phyloP scores from a whole-genome alignment of 2,113 vertebrate species.

The Odontophorus gujanensis region DNA sequence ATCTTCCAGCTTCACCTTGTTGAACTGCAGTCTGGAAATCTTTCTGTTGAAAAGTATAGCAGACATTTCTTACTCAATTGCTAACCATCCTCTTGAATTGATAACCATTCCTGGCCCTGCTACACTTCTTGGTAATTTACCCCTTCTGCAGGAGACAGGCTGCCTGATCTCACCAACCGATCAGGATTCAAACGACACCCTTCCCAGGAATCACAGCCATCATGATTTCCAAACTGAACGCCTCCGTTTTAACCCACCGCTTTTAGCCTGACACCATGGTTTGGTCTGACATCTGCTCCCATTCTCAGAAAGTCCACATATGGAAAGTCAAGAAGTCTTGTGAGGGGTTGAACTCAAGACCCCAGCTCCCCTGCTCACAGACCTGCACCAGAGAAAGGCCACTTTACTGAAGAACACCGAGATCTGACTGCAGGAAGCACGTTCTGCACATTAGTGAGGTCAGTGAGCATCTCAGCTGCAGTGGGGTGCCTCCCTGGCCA shows the following conservation, averaged over 20 bases:
- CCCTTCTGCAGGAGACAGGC: not conserved
- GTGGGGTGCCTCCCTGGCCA: fast-evolving
- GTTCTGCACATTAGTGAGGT: not conserved
- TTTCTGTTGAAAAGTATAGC: slow-evolving; percentile 86
- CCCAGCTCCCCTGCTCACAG: not conserved
- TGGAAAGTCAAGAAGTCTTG: not conserved
- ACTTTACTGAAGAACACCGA: not conserved
- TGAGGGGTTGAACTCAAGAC: not conserved
- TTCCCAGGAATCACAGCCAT: not conserved
- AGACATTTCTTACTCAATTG: slow-evolving; percentile 60
- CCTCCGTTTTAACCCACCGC: not conserved
- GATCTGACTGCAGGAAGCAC: not conserved
- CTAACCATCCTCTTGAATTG: not conserved
- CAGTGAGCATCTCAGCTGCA: not conserved
- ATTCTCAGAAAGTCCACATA: not conserved
- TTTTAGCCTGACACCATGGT: fast-evolving
- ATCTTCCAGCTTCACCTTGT: slow-evolving; percentile 90
- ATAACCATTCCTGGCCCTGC: slow-evolving; percentile 9
- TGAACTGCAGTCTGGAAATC: slow-evolving; percentile 96
- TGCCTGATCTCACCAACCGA: not conserved
- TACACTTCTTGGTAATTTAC: not conserved
- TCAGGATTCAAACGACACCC: not conserved
- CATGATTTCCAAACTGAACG: not conserved
- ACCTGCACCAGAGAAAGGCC: not conserved
- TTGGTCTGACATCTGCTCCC: not conserved